Percentiles rank a stretch among this genome's conserved stretches.
Evolutionary conservation across 2,888 invertebrate genomes (phyloP).

Genomic region (Erebia epiphron): DNA sequence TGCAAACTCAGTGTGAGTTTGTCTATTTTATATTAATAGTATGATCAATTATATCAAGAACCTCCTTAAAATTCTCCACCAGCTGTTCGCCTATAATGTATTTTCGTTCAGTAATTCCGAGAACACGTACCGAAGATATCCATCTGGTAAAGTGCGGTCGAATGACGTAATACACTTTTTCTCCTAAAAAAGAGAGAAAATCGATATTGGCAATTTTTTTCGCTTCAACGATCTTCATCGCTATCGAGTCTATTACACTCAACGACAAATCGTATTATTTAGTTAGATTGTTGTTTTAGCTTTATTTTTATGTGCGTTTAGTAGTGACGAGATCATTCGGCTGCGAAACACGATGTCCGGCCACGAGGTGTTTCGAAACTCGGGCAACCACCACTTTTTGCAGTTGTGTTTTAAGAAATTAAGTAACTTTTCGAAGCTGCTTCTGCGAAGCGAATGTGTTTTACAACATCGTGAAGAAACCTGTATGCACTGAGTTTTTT

Average conservation of each 20-base stretch:
- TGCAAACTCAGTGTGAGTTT: too few relatives aligned
- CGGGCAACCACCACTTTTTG: too few relatives aligned
- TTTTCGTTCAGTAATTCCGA: constrained; percentile 19
- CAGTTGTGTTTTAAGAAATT: too few relatives aligned
- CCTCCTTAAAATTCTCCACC: not conserved
- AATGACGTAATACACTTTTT: constrained; percentile 30
- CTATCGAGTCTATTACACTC: constrained; percentile 15
- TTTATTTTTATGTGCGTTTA: not conserved
- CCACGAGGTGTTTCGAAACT: too few relatives aligned
- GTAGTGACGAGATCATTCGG: too few relatives aligned
- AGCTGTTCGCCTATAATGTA: not conserved
- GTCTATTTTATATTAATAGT: too few relatives aligned
- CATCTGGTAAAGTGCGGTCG: constrained; percentile 27
- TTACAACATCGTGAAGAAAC: too few relatives aligned
- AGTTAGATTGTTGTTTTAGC: not conserved
- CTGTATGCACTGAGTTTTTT: too few relatives aligned
- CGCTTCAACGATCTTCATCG: constrained; percentile 25
- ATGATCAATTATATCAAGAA: too few relatives aligned
- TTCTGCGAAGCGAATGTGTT: too few relatives aligned
- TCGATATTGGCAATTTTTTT: constrained; percentile 29
- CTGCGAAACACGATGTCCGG: not conserved
- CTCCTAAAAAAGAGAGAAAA: constrained; percentile 15
- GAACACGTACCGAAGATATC: constrained; percentile 28
- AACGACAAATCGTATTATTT: constrained; percentile 19
- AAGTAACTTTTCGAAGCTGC: too few relatives aligned